Conservation (phyloP, 2,888 invertebrate species). For the Caradrina kadenii region DNA sequence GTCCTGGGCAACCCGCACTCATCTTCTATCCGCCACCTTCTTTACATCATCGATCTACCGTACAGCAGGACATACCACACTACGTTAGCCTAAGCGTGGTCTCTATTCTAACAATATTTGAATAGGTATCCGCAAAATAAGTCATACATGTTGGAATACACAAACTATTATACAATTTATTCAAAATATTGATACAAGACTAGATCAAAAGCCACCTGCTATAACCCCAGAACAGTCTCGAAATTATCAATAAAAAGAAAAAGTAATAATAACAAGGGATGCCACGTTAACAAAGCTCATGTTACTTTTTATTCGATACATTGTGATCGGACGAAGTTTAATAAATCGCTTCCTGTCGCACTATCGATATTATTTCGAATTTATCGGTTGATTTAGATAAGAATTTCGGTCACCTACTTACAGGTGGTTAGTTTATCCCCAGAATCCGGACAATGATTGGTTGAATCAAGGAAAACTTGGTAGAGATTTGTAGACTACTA, state of each 20-base stretch:
- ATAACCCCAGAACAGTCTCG: conserved; percentile 55
- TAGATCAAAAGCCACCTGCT: conserved; percentile 55
- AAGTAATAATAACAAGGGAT: conserved; percentile 66
- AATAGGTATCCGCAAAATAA: not conserved
- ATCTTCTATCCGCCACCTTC: too few relatives aligned
- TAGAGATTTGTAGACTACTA: not conserved
- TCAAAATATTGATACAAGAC: conserved; percentile 25
- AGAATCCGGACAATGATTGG: not conserved
- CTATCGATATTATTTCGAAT: conserved; percentile 73
- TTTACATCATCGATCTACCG: too few relatives aligned
- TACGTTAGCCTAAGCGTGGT: too few relatives aligned
- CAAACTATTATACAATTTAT: conserved; percentile 8
- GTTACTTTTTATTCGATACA: conserved; percentile 76
- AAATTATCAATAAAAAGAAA: conserved; percentile 62
- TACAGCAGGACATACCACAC: too few relatives aligned
- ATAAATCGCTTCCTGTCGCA: conserved; percentile 85
- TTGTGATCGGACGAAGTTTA: conserved; percentile 81
- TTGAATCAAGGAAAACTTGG: not conserved
- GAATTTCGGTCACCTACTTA: not conserved
- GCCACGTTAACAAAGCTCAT: conserved; percentile 69
- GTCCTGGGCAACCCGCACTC: too few relatives aligned
- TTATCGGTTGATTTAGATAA: conserved; percentile 39
- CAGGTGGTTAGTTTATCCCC: not conserved
- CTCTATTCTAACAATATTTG: too few relatives aligned
- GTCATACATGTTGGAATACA: not conserved